Percentiles rank a stretch among this genome's conserved stretches.
phyloP scores from a whole-genome alignment of 2,113 vertebrate genomes.

The Arvicanthis niloticus region DNA sequence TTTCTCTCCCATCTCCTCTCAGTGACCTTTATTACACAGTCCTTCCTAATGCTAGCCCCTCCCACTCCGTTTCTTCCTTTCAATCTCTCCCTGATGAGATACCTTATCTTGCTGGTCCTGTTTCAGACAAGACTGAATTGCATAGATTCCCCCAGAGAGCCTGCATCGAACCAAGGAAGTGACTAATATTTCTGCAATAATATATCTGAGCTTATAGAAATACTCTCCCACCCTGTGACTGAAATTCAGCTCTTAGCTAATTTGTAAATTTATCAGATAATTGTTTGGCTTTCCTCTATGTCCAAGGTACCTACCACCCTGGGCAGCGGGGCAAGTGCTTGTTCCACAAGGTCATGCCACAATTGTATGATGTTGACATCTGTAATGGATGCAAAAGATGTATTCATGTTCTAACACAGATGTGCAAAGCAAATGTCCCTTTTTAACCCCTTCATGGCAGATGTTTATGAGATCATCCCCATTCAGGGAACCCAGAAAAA shows the following conservation, averaged over 20 bases:
- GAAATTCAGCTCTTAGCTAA: slow-evolving; percentile 62
- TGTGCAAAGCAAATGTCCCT: neutral
- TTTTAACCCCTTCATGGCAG: neutral
- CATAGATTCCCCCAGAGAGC: slow-evolving; percentile 85
- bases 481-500: neutral
- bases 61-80: slow-evolving; percentile 86
- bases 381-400: neutral
- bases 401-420: neutral
- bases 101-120: slow-evolving; percentile 82
- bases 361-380: slow-evolving; percentile 32
- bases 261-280: slow-evolving; percentile 56
- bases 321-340: neutral
- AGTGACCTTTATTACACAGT: slow-evolving; percentile 54
- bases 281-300: neutral
- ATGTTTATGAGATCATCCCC: neutral
- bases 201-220: slow-evolving; percentile 83
- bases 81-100: slow-evolving; percentile 83
- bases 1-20: slow-evolving; percentile 60
- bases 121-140: slow-evolving; percentile 85
- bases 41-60: slow-evolving; percentile 32
- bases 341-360: neutral
- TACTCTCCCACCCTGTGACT: slow-evolving; percentile 52
- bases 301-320: neutral
- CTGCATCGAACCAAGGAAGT: slow-evolving; percentile 85
- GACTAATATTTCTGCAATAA: slow-evolving; percentile 83